Evolutionary conservation across 2,888 invertebrate species (phyloP).

Genomic region (Temnothorax ravouxi): DNA sequence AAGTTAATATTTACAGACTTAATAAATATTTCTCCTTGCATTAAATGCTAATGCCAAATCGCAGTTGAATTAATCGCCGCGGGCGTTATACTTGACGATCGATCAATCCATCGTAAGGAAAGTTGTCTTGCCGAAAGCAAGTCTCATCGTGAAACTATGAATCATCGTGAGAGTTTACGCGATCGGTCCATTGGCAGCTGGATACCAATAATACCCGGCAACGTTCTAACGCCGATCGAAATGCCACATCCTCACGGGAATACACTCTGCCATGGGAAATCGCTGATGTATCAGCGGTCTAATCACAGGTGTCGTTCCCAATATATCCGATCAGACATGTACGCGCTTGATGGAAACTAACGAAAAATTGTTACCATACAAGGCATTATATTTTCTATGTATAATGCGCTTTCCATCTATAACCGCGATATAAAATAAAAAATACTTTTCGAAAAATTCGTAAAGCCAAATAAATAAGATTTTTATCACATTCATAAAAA

Average conservation of each 20-base stretch:
- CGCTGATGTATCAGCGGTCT: constrained; percentile 43
- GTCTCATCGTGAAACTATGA: constrained; percentile 68
- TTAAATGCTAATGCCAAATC: constrained; percentile 17
- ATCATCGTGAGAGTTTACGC: constrained; percentile 65
- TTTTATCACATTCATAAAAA: not conserved
- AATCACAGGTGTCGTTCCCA: constrained; percentile 12
- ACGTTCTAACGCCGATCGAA: constrained; percentile 66
- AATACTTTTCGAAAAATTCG: not conserved
- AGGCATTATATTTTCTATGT: not conserved
- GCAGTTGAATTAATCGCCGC: constrained; percentile 18
- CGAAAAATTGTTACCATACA: not conserved
- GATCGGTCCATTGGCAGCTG: constrained; percentile 58
- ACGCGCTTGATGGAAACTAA: not conserved
- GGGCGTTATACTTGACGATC: constrained; percentile 8
- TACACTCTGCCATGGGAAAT: constrained; percentile 67
- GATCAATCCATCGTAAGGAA: constrained; percentile 67
- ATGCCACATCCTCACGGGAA: constrained; percentile 68
- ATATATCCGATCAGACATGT: not conserved
- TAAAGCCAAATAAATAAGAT: not conserved
- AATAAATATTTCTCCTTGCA: not conserved
- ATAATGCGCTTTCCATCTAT: not conserved
- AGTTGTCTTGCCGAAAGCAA: constrained; percentile 76
- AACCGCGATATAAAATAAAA: not conserved
- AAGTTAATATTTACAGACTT: not conserved
- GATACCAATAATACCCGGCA: constrained; percentile 64